Evolutionary conservation across 2,113 vertebrate species (phyloP).

Genomic region (Trematocara stigmaticum): DNA sequence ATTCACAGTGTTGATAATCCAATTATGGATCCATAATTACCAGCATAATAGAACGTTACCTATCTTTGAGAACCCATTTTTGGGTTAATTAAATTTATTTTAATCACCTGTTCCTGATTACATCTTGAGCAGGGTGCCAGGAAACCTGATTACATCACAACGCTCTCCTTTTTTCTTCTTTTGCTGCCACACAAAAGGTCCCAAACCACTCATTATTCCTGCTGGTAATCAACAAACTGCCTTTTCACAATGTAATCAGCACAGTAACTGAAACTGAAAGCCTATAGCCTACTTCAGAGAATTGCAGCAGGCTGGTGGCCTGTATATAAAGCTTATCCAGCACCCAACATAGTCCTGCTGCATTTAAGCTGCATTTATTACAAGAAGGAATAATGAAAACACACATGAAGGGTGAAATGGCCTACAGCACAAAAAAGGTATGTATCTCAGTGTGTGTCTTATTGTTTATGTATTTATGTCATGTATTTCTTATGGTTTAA

Average conservation of each 20-base stretch:
- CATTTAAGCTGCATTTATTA: background rate
- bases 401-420: background rate
- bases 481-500: background rate
- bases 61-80: background rate
- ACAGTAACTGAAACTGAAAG: background rate
- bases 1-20: background rate
- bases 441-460: background rate
- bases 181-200: background rate
- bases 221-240: background rate
- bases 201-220: background rate
- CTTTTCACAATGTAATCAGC: background rate
- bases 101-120: background rate
- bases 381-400: background rate
- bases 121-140: background rate
- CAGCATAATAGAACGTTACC: background rate
- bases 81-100: background rate
- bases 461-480: background rate
- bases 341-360: background rate
- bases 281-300: background rate
- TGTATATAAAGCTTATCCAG: background rate
- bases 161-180: background rate
- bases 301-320: background rate
- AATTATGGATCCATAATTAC: background rate
- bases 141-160: slow-evolving; percentile 13
- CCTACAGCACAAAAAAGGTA: background rate